Base-by-base conservation (phyloP, 2,113 vertebrate species). In the Pimephales promelas region DNA sequence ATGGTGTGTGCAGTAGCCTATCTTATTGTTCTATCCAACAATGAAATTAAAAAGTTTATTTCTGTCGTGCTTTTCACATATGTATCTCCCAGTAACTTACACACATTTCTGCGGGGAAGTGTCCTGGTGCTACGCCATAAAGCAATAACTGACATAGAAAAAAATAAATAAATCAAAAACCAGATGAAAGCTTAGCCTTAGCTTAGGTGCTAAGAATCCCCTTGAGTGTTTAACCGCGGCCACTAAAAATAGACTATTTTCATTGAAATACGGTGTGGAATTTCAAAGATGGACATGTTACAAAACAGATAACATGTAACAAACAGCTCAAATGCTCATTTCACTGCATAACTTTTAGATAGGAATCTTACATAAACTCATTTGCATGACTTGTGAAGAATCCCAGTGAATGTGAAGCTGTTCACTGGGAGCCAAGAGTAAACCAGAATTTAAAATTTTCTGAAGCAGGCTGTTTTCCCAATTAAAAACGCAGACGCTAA, bases 31-130 rank as follows among this genome's bases (percentile, higher is more conserved):
- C 31, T 68, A 36, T 82, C 77, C 52, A 62, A 14, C 43, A 78
- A 73, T 61, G 43, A 52, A 84, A 77, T 52, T 14, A 40, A 40
- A 10, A 45, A 72, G 26, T 49, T 57, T n/a, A 54, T 73, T 70
- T 52, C 36, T 31, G 64, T 47, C 64, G 59, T 71, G 62, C 28
- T 34, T 36, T 85, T 82, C 64, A 66, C 74, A 45, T 56, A 13
- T 0, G 2, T 20, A 31, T 20, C 7, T 24, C 56, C 66, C 6
- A 22, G 34, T 73, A 77, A 84, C 26, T n/a, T 16, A 59, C 47
- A 54, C 62, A 24, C 40, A 74, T 36, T 62, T 49, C 56, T 40
- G 26, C 43, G 36, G 14, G 59, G 59, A 62, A 5, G 5, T 62
- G 59, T 28, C 13, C 59, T 28, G 59, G 56, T 24, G 20, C 54